Evolutionary conservation across 2,797 vertebrate genomes (phyloP).

Genomic region (Chelmon rostratus): DNA sequence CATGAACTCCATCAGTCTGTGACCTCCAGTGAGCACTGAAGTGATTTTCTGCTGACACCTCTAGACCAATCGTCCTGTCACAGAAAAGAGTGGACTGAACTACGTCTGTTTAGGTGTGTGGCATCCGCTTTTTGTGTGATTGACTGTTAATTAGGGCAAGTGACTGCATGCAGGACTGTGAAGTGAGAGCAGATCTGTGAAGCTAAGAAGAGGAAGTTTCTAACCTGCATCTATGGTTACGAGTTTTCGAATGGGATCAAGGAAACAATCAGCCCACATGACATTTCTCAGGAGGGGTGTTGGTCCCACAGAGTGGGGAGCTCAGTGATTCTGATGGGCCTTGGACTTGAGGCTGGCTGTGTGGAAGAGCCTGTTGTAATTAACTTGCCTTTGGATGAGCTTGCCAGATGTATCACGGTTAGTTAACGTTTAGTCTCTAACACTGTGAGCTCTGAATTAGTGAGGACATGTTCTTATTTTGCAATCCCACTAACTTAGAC

Average conservation of each 20-base stretch:
- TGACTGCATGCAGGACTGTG: conserved; percentile 7
- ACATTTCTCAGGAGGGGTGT: conserved; percentile 9
- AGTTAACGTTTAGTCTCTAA: background rate
- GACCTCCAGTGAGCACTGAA: background rate
- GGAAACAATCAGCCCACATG: background rate
- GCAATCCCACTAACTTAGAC: no score
- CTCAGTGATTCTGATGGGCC: background rate
- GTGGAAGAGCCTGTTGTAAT: background rate
- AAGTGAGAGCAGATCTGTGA: background rate
- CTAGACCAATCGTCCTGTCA: background rate
- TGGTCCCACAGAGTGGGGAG: background rate
- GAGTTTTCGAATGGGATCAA: background rate
- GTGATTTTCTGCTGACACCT: background rate
- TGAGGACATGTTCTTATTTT: no score
- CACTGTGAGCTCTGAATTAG: background rate
- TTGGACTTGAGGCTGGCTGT: background rate
- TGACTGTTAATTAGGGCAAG: background rate
- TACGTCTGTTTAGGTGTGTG: background rate
- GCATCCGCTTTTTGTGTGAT: background rate
- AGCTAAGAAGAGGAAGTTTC: background rate
- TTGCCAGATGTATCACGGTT: background rate
- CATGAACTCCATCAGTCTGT: background rate
- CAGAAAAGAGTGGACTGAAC: background rate
- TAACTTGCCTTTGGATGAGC: background rate
- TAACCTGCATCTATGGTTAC: background rate